These are phyloP conservation scores for Euphydryas editha DNA, from an alignment of 2,888 invertebrate species.

Conservation along the genomic window DNA sequence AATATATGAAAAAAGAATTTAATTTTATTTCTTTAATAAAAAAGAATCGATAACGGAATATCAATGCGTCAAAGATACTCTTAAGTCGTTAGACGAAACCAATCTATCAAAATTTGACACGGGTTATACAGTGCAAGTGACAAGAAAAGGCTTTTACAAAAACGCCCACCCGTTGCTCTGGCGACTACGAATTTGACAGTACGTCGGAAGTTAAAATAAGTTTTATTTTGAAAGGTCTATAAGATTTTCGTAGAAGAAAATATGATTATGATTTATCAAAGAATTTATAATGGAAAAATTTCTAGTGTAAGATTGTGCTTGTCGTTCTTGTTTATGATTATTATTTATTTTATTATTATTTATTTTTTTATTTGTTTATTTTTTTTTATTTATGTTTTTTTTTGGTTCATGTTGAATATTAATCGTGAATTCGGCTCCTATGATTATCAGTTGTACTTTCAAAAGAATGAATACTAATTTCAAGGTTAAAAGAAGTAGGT, in stretches of 20 bases:
- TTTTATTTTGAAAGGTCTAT: conserved; percentile 1
- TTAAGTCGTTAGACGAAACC: conserved; percentile 64
- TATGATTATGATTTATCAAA: neutral
- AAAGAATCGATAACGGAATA: conserved; percentile 33
- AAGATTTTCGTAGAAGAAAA: neutral
- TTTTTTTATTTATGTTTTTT: too few species aligned
- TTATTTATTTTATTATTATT: too few species aligned
- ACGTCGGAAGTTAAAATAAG: conserved; percentile 10
- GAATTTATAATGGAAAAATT: neutral
- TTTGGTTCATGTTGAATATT: too few species aligned
- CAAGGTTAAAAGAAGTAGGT: too few species aligned
- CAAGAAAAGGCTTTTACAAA: conserved; percentile 73
- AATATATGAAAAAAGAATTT: neutral
- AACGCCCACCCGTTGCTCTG: conserved; percentile 18
- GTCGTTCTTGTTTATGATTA: too few species aligned
- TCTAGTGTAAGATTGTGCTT: neutral
- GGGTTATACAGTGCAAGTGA: conserved; percentile 68
- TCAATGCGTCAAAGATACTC: conserved; percentile 50
- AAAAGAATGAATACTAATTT: too few species aligned
- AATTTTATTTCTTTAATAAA: neutral
- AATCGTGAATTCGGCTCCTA: too few species aligned
- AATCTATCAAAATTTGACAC: conserved; percentile 78
- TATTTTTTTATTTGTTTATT: too few species aligned
- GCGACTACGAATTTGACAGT: conserved; percentile 11
- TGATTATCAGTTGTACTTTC: too few species aligned